Conservation (phyloP, 2,888 invertebrate species). For the Scaptomyza flava region DNA sequence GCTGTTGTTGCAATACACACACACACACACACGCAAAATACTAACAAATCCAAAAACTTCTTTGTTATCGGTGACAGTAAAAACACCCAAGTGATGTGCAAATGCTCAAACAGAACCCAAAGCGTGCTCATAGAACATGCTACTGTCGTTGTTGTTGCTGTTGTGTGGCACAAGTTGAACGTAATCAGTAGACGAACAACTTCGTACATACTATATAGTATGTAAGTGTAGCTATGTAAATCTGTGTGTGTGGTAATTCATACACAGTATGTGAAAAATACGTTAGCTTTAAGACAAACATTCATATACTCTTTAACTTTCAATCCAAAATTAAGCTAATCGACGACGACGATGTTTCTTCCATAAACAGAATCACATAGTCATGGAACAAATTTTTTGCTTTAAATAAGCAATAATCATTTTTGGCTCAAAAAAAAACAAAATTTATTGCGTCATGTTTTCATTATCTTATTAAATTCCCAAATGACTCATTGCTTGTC, state of each 20-base stretch:
- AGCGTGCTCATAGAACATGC: slow-evolving; percentile 8
- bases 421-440: background rate
- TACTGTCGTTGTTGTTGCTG: background rate
- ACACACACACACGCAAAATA: background rate
- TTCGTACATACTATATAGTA: background rate
- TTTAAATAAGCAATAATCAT: background rate
- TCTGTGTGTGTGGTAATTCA: slow-evolving; percentile 10
- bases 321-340: background rate
- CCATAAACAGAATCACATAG: too few species aligned
- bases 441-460: too few species aligned
- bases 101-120: slow-evolving; percentile 23
- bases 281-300: background rate
- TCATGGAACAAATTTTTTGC: too few species aligned
- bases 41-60: slow-evolving; percentile 27
- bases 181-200: slow-evolving; percentile 21
- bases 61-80: slow-evolving; percentile 46
- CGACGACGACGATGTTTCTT: too few species aligned
- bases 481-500: background rate
- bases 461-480: background rate
- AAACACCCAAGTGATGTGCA: slow-evolving; percentile 49
- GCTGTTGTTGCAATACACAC: slow-evolving; percentile 1
- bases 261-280: background rate
- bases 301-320: background rate
- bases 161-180: slow-evolving; percentile 23
- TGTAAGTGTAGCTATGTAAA: background rate